phyloP scores from a whole-genome alignment of 2,113 vertebrate genomes.

The Platysternon megacephalum region DNA sequence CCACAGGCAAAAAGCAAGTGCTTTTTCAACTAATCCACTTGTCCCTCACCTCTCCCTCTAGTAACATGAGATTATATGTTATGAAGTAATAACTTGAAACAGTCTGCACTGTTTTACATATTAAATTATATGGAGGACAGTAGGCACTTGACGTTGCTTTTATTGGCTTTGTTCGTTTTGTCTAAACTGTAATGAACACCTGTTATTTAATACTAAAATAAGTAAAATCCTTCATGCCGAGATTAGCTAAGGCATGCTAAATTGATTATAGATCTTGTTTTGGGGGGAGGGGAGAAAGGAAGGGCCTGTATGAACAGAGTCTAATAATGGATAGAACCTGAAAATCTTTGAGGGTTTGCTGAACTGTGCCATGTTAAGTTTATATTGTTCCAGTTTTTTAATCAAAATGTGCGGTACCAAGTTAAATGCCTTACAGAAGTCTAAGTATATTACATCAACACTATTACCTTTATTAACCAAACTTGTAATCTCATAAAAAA shows the following conservation, averaged over 20 bases:
- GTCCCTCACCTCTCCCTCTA: not conserved
- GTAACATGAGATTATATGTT: not conserved
- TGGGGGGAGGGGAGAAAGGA: not conserved
- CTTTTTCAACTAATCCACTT: not conserved
- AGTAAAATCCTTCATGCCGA: not conserved
- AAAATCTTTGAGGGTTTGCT: not conserved
- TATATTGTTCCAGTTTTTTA: too few relatives aligned
- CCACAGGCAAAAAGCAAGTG: not conserved
- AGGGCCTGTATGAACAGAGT: not conserved
- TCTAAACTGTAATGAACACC: conserved; percentile 34
- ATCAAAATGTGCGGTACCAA: not conserved
- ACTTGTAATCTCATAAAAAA: not conserved
- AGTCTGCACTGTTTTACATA: accelerated
- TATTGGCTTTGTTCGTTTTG: conserved; percentile 12
- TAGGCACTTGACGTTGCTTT: not conserved
- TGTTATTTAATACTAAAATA: conserved; percentile 36
- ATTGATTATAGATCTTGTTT: not conserved
- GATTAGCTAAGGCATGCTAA: conserved; percentile 11
- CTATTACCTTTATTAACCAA: not conserved
- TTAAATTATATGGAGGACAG: not conserved
- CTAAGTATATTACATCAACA: not conserved
- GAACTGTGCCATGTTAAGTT: not conserved
- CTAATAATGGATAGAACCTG: not conserved
- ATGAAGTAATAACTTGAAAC: not conserved
- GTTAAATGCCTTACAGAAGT: not conserved